A percentile compares a stretch with the other conserved stretches of the same genome.
phyloP scores from a whole-genome alignment of 2,113 vertebrate species.

The Aegithalos caudatus region DNA sequence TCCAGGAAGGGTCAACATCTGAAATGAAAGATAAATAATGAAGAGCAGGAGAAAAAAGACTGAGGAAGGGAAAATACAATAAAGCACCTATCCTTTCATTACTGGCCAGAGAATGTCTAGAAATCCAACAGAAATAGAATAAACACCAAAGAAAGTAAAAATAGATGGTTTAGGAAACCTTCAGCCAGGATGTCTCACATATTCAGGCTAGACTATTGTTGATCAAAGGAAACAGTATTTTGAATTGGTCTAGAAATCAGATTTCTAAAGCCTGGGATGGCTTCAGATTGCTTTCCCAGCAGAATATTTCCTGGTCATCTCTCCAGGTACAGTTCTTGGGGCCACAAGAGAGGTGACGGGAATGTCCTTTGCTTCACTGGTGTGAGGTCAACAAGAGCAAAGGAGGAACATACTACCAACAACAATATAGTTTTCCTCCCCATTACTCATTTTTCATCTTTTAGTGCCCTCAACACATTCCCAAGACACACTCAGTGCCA shows the following conservation, averaged over 20 bases:
- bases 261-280: not conserved
- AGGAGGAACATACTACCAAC: not conserved
- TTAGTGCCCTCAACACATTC: not conserved
- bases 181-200: not conserved
- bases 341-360: fast-evolving
- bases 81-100: not conserved
- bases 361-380: not conserved
- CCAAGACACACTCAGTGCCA: not conserved
- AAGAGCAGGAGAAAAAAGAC: not conserved
- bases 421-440: not conserved
- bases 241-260: not conserved
- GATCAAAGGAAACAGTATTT: not conserved
- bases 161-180: not conserved
- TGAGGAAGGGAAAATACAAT: not conserved
- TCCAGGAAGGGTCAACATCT: not conserved
- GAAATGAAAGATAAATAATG: not conserved
- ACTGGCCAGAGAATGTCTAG: not conserved
- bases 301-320: not conserved
- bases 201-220: not conserved
- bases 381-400: not conserved
- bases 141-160: not conserved
- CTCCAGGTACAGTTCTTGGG: not conserved
- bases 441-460: not conserved
- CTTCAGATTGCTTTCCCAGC: not conserved
- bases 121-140: not conserved